phyloP scores from a whole-genome alignment of 2,797 vertebrate genomes.

The Odontamblyopus rebecca region DNA sequence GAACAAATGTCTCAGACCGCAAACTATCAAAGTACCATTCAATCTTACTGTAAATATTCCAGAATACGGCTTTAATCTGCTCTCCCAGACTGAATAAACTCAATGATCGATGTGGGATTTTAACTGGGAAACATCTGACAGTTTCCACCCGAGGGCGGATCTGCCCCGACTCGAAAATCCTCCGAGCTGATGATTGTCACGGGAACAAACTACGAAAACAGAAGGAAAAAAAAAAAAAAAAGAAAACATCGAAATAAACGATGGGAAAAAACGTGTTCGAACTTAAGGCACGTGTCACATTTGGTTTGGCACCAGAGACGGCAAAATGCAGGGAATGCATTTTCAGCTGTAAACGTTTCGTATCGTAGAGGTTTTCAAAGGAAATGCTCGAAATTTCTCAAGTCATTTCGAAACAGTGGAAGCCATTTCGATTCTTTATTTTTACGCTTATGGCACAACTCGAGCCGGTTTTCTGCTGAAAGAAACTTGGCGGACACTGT shows the following conservation, averaged over 20 bases:
- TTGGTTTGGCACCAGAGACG: slow-evolving; percentile 77
- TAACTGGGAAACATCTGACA: slow-evolving; percentile 41
- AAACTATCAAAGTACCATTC: background rate
- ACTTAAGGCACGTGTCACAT: slow-evolving; percentile 58
- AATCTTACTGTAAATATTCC: background rate
- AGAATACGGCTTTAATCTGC: slow-evolving; percentile 29
- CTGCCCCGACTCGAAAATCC: background rate
- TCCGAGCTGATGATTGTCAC: slow-evolving; percentile 71
- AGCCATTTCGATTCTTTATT: background rate
- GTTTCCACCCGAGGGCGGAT: slow-evolving; percentile 25
- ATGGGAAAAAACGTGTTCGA: slow-evolving; percentile 19
- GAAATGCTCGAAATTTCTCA: slow-evolving; percentile 46
- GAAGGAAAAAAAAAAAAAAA: slow-evolving; percentile 7
- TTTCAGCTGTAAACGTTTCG: slow-evolving; percentile 78
- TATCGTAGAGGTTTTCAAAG: slow-evolving; percentile 35
- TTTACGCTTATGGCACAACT: background rate
- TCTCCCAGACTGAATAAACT: slow-evolving; percentile 47
- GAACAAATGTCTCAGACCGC: background rate
- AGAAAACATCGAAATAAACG: too few species aligned
- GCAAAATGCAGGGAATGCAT: slow-evolving; percentile 85
- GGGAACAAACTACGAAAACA: slow-evolving; percentile 19
- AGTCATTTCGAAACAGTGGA: background rate
- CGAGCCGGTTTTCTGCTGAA: background rate
- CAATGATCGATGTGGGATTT: slow-evolving; percentile 19
- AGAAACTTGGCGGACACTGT: background rate